Conservation (phyloP, 2,113 vertebrate species). For the Rhabdomys dilectus region DNA sequence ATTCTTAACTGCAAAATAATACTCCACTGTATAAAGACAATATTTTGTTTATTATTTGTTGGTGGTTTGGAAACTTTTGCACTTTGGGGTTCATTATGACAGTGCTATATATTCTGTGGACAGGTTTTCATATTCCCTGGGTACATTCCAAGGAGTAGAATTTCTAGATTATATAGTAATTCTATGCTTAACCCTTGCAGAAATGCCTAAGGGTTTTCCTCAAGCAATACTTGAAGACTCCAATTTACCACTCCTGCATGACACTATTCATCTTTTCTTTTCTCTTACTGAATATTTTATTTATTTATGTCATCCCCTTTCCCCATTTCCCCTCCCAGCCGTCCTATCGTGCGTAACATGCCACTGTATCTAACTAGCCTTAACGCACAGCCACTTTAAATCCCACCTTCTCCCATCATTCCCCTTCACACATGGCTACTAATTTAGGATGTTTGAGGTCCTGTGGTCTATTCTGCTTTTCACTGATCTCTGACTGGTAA, state of each 20-base stretch:
- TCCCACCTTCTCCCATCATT: not conserved
- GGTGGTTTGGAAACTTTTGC: not conserved
- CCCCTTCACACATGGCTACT: not conserved
- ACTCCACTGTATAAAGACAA: not conserved
- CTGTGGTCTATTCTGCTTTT: not conserved
- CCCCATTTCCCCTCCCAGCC: not conserved
- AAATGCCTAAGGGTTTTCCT: not conserved
- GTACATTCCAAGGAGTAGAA: not conserved
- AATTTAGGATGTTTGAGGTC: not conserved
- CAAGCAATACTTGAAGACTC: not conserved
- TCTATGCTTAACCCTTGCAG: not conserved
- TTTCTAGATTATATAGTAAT: not conserved
- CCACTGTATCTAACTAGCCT: not conserved
- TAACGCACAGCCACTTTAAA: not conserved
- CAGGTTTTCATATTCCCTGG: not conserved
- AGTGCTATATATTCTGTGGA: not conserved
- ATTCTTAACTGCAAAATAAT: conserved; percentile 7
- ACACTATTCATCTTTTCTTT: not conserved
- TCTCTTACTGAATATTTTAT: no score
- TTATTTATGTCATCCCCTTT: no score
- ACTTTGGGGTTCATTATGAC: not conserved
- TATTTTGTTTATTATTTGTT: not conserved
- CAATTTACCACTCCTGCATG: not conserved
- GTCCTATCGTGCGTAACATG: not conserved
- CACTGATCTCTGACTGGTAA: no score